phyloP scores from a whole-genome alignment of 2,888 invertebrate genomes.

The Ophioninae sp. region DNA sequence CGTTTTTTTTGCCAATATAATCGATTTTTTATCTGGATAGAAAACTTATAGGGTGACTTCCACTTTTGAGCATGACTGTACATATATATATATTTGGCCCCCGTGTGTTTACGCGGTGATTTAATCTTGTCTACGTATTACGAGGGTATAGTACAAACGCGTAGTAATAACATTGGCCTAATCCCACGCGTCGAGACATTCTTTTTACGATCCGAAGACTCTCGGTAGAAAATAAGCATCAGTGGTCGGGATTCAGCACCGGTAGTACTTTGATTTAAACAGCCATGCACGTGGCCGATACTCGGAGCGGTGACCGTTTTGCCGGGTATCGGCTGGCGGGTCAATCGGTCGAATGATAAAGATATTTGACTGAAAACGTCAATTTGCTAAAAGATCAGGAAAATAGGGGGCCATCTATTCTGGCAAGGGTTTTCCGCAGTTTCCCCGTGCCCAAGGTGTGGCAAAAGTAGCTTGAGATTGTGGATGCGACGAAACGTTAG shows the following conservation, averaged over 20 bases:
- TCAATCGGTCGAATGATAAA: neutral
- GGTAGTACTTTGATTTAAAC: too few relatives aligned
- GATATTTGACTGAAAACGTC: neutral
- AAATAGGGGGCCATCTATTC: neutral
- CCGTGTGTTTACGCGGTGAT: slow-evolving; percentile 18
- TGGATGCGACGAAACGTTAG: too few relatives aligned
- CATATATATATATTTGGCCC: neutral
- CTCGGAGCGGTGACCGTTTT: too few relatives aligned
- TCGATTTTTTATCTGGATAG: too few relatives aligned
- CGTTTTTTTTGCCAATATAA: too few relatives aligned
- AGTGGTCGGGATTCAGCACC: too few relatives aligned
- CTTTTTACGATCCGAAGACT: slow-evolving; percentile 39
- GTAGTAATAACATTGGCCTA: slow-evolving; percentile 51
- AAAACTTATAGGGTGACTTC: too few relatives aligned
- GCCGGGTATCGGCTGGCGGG: too few relatives aligned
- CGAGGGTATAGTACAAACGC: slow-evolving; percentile 45
- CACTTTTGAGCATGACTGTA: neutral
- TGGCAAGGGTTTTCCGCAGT: neutral
- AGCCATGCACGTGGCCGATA: too few relatives aligned
- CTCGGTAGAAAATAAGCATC: slow-evolving; percentile 7
- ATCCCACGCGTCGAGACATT: slow-evolving; percentile 52
- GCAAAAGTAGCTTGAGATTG: too few relatives aligned
- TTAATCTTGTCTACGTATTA: slow-evolving; percentile 44
- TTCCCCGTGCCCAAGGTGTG: neutral
- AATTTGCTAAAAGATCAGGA: neutral